These are phyloP conservation scores for Bemisia tabaci DNA, from an alignment of 1,140 invertebrate genomes.

Conservation along the genomic window DNA sequence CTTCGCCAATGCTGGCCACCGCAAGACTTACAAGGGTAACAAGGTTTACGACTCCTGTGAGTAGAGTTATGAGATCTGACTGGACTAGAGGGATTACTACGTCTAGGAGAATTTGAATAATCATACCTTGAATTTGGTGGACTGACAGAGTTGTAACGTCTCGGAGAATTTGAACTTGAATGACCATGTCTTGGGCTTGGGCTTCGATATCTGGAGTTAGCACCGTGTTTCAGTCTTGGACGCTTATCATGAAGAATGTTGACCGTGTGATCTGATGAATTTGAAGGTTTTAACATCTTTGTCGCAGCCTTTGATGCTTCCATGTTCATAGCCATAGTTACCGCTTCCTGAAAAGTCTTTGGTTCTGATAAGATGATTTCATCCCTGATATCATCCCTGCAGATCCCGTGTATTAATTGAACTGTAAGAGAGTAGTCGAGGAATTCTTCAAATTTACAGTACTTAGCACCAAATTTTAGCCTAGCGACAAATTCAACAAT, in stretches of 20 bases:
- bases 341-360: not conserved
- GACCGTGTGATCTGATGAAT: not conserved
- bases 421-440: not conserved
- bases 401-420: not conserved
- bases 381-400: not conserved
- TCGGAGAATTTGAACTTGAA: not conserved
- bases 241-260: not conserved
- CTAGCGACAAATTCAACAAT: no score
- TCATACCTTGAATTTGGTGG: not conserved
- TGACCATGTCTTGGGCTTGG: not conserved
- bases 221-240: not conserved
- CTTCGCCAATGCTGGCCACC: not conserved
- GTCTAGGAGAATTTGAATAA: no score
- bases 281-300: not conserved
- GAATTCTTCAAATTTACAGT: conserved; percentile 8
- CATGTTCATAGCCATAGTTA: not conserved
- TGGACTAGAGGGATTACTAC: no score
- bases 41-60: no score
- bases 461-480: conserved; percentile 2
- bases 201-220: not conserved
- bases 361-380: not conserved
- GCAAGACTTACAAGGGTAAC: not conserved
- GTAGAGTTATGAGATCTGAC: no score
- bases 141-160: not conserved
- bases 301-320: not conserved